Evolutionary conservation across 2,113 vertebrate species (phyloP).

Genomic region (Trinectes maculatus): DNA sequence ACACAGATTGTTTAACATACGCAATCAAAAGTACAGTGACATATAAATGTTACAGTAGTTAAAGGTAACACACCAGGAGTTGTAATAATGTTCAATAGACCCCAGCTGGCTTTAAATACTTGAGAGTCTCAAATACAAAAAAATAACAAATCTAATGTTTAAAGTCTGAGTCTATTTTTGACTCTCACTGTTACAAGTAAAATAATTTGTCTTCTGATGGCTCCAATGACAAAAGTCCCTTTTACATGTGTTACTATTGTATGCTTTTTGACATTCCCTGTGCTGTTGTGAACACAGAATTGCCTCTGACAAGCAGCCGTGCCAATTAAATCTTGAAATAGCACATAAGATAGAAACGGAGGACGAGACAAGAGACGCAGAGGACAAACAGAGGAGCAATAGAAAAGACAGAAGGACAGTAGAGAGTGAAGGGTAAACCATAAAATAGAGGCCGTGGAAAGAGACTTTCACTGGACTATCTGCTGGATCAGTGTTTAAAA

Average conservation of each 20-base stretch:
- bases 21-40: constrained; percentile 13
- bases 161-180: background rate
- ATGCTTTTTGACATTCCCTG: constrained; percentile 8
- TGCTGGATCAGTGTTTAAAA: constrained; percentile 63
- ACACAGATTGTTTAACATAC: no score
- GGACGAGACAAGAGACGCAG: background rate
- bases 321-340: constrained; percentile 27
- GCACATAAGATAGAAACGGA: background rate
- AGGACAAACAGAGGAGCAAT: constrained; percentile 19
- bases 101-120: background rate
- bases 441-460: constrained; percentile 37
- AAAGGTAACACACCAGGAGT: background rate
- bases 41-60: background rate
- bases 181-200: background rate
- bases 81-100: background rate
- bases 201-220: background rate
- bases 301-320: constrained; percentile 3
- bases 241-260: background rate
- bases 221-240: background rate
- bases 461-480: constrained; percentile 58
- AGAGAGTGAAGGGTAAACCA: constrained; percentile 34
- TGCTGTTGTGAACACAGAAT: background rate
- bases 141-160: background rate
- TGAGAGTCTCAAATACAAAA: background rate
- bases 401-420: constrained; percentile 2